phyloP scores from a whole-genome alignment of 1,140 invertebrate species.

The Platyscapa corneri region DNA sequence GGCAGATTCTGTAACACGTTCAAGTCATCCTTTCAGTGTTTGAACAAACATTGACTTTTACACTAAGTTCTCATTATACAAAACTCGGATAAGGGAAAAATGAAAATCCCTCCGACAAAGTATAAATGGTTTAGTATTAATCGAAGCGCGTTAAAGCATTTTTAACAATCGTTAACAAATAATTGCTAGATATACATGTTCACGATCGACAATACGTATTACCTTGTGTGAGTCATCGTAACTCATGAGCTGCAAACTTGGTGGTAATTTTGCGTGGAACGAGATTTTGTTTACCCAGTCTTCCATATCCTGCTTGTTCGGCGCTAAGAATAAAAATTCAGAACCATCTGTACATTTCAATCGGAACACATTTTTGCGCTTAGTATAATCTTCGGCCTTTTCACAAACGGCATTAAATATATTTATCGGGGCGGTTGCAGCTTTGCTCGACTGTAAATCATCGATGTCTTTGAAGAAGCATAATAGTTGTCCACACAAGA shows the following conservation, averaged over 20 bases:
- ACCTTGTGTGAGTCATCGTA: slow-evolving; percentile 80
- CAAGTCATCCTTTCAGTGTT: too few relatives aligned
- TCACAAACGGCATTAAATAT: slow-evolving; percentile 90
- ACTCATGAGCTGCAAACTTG: slow-evolving; percentile 89
- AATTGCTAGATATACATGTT: too few relatives aligned
- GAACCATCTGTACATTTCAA: slow-evolving; percentile 91
- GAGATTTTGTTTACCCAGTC: slow-evolving; percentile 96
- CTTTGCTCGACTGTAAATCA: slow-evolving; percentile 91
- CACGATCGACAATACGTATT: background rate
- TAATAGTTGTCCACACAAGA: slow-evolving; percentile 95
- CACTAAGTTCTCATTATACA: background rate
- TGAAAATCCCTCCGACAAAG: too few relatives aligned
- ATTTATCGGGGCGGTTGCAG: slow-evolving; percentile 90
- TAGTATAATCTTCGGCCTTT: slow-evolving; percentile 94
- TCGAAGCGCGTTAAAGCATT: too few relatives aligned
- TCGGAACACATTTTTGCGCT: slow-evolving; percentile 94
- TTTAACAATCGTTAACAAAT: too few relatives aligned
- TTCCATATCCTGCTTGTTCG: slow-evolving; percentile 83
- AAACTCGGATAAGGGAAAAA: background rate
- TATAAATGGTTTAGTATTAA: too few relatives aligned
- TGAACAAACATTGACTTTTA: too few relatives aligned
- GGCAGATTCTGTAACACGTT: slow-evolving; percentile 56
- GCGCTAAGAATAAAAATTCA: slow-evolving; percentile 92
- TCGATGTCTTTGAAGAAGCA: slow-evolving; percentile 98
- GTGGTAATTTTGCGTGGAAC: slow-evolving; percentile 94